Conservation (phyloP, 2,113 vertebrate genomes). For the Alces alces region DNA sequence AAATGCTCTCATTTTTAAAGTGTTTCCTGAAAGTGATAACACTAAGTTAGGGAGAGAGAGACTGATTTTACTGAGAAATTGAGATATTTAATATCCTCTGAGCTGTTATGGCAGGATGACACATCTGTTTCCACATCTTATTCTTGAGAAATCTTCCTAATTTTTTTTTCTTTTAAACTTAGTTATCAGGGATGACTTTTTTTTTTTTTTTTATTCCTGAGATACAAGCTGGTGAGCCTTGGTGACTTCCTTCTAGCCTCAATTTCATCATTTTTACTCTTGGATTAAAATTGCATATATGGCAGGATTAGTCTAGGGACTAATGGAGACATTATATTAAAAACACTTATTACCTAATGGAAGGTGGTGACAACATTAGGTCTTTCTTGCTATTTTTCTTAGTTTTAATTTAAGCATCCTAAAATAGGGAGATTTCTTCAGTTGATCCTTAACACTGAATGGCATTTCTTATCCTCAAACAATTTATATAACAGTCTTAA, state of each 20-base stretch:
- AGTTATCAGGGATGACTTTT: neutral
- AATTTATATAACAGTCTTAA: neutral
- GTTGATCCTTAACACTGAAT: neutral
- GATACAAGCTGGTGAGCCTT: neutral
- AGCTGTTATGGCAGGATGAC: accelerated
- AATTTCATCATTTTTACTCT: neutral
- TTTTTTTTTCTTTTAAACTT: neutral
- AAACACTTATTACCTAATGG: neutral
- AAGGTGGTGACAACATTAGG: neutral
- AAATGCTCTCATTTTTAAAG: neutral
- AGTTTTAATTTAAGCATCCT: neutral
- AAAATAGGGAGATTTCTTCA: neutral
- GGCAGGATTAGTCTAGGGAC: neutral
- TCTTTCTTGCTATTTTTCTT: neutral
- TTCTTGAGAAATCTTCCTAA: neutral
- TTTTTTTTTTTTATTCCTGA: neutral
- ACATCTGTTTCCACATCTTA: neutral
- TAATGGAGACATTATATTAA: neutral
- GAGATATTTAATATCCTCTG: neutral
- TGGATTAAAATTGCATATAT: neutral
- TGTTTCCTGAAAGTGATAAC: neutral
- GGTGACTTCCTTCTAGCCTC: neutral
- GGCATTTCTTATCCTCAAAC: neutral
- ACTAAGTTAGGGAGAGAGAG: neutral
- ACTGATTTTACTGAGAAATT: neutral